Conservation (phyloP, 2,797 vertebrate species). For the Cheirogaleus major region DNA sequence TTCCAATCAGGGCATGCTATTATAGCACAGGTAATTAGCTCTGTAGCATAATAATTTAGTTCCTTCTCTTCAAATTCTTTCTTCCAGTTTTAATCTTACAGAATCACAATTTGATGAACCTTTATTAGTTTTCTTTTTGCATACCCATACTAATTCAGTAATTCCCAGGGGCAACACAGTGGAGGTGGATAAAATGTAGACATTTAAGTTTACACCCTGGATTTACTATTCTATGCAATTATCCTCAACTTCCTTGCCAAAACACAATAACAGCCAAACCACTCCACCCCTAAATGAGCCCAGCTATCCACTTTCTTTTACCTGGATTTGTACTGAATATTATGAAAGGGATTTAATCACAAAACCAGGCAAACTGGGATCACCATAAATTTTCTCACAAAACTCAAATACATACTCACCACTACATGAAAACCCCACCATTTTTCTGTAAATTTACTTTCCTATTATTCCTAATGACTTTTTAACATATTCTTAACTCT, state of each 20-base stretch:
- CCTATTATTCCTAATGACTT: not conserved
- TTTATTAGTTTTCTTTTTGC: not conserved
- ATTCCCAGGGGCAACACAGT: not conserved
- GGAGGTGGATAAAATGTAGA: not conserved
- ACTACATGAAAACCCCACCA: not conserved
- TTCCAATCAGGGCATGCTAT: not conserved
- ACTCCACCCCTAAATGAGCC: not conserved
- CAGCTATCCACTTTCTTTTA: not conserved
- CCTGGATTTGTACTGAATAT: not conserved
- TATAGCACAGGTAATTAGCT: not conserved
- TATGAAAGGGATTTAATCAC: not conserved
- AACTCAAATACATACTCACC: not conserved
- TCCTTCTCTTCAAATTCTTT: not conserved
- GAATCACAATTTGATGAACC: not conserved
- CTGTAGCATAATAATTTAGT: not conserved
- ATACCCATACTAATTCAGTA: not conserved
- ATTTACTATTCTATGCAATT: not conserved
- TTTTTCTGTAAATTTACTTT: not conserved
- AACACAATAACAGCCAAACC: not conserved
- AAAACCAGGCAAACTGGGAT: not conserved
- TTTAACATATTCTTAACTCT: not conserved
- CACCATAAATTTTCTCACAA: not conserved
- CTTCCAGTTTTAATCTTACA: slow-evolving; percentile 26
- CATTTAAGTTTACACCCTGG: not conserved
- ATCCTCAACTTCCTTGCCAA: not conserved